These are phyloP conservation scores for Furcula furcula DNA, from an alignment of 2,888 invertebrate genomes.

Conservation along the genomic window DNA sequence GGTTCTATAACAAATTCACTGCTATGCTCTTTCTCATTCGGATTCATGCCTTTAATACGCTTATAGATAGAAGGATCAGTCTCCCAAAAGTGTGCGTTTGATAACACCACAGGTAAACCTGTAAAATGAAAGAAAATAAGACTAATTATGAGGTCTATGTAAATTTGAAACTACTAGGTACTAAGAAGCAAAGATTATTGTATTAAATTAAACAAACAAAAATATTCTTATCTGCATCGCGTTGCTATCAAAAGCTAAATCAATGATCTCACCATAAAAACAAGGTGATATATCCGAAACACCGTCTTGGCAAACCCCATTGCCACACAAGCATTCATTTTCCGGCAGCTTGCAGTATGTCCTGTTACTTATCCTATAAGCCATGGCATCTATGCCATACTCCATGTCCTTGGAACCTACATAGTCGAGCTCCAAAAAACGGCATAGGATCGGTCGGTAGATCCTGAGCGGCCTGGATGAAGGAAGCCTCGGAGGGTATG, in stretches of 20 bases:
- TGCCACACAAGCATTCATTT: conserved; percentile 84
- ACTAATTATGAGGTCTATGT: no score
- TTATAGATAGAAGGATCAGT: conserved; percentile 80
- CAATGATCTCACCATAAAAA: conserved; percentile 87
- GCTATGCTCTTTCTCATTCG: conserved; percentile 62
- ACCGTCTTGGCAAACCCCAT: conserved; percentile 78
- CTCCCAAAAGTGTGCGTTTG: conserved; percentile 81
- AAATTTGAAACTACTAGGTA: no score
- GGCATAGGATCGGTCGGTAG: conserved; percentile 89
- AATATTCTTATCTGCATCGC: no score
- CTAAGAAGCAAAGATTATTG: no score
- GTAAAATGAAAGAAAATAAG: conserved; percentile 17
- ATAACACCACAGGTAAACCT: conserved; percentile 86
- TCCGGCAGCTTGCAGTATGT: conserved; percentile 83
- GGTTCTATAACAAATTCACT: conserved; percentile 82
- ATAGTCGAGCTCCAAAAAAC: conserved; percentile 79
- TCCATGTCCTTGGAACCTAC: conserved; percentile 31
- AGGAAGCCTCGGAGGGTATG: conserved; percentile 84
- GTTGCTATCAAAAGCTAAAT: no score
- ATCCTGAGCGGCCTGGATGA: conserved; percentile 78
- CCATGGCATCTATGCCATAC: conserved; percentile 80
- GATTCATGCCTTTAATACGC: conserved; percentile 82
- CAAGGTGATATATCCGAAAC: conserved; percentile 86
- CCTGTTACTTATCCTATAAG: conserved; percentile 82
- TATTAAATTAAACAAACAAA: no score